These are phyloP conservation scores for Callospermophilus lateralis DNA, from an alignment of 2,113 vertebrate genomes.

Conservation along the genomic window DNA sequence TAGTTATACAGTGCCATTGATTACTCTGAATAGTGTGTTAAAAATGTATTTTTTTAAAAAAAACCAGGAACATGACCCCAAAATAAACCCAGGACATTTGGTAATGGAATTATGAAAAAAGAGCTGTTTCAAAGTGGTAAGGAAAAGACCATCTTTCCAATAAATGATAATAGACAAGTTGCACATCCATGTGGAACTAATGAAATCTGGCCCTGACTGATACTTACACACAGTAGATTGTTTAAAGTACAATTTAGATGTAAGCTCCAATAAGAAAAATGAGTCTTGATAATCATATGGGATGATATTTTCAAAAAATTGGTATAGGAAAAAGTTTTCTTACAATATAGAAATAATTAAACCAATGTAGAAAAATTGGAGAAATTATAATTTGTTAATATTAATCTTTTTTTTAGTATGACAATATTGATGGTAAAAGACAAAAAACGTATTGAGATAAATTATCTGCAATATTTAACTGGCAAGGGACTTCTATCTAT, in stretches of 20 bases:
- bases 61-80: background rate
- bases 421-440: background rate
- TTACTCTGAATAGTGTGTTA: background rate
- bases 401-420: background rate
- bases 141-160: background rate
- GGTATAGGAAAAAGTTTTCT: background rate
- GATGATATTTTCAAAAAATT: background rate
- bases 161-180: background rate
- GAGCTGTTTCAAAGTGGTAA: background rate
- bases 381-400: background rate
- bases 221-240: background rate
- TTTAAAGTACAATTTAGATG: background rate
- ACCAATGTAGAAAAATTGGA: background rate
- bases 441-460: background rate
- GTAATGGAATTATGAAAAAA: background rate
- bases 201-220: background rate
- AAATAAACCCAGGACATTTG: background rate
- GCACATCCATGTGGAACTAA: background rate
- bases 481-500: background rate
- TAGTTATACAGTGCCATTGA: background rate
- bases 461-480: background rate
- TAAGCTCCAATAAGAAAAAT: background rate
- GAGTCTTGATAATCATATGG: background rate
- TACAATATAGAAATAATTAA: background rate
- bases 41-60: background rate